Base-by-base conservation (phyloP, 2,797 vertebrate genomes). In the Cephalopachus bancanus region DNA sequence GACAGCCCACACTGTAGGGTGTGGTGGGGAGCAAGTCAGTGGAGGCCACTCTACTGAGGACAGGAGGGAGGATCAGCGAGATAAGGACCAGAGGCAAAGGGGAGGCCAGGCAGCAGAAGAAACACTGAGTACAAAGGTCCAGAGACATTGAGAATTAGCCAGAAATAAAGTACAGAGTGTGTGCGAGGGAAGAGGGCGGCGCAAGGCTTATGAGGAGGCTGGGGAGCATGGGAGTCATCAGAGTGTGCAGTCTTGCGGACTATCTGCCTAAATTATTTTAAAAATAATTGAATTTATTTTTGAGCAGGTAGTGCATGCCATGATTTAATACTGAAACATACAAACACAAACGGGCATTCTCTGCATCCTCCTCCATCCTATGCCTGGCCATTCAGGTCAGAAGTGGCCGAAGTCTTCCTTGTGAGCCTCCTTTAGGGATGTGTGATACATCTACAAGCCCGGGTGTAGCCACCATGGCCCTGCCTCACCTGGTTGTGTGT, bases 371-470 rank as follows among this genome's bases (percentile, higher is more conserved):
- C 11, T 2, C 78, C 33, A 5, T 4, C 8, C 3, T 10, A 1
- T 24, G 59, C 62, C 60, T 5, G 22, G 53, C n/a, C 20, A 14
- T 1, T 30, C 60, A 15, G 92, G 67, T 7, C 37, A 7, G 55
- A 62, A 30, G 37, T 62, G 5, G 8, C 74, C 57, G 2, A 17
- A 9, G 5, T 3, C 83, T 37, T 37, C 20, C 16, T 1, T 4
- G 12, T 6, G 72, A 22, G 17, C 72, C 49, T 62, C 26, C 22
- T 24, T 62, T 55, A 11, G 24, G 65, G 30, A 15, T 10, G 22
- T 0, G 1, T 7, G 9, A 33, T 0, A 16, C 16, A 3, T 1
- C 8, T 10, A 10, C 0, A 3, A 12, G 2, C 57, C 33, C 0
- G 0, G 4, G 55, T 2, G 28, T 7, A 7, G 1, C 37, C 33